Evolutionary conservation across 64 coral and sea anemone species (phyloP), one percentile per base, ranked within the genome.

Genomic region (Dendronephthya gigantea): DNA sequence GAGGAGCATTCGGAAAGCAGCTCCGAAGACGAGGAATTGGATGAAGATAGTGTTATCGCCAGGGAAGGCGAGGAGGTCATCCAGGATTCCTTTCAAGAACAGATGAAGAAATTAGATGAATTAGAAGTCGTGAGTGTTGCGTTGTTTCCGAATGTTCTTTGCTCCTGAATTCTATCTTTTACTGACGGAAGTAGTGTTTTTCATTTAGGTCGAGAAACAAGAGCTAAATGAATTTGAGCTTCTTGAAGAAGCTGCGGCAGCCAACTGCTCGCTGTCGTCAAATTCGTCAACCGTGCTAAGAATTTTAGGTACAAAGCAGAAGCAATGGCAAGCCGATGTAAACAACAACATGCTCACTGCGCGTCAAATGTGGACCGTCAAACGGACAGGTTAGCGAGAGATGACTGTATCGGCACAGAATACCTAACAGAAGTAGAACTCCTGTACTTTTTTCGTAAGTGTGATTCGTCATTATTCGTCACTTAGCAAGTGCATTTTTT

Each of bases 151-250:
- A n/a, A n/a, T n/a, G n/a, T n/a, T n/a, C n/a, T n/a, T n/a, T n/a
- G n/a, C n/a, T n/a, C n/a, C n/a, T n/a, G n/a, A n/a, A n/a, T n/a
- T n/a, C n/a, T n/a, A n/a, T n/a, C n/a, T n/a, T n/a, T n/a, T n/a
- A n/a, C n/a, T n/a, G n/a, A n/a, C n/a, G n/a, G n/a, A n/a, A 35
- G 19, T 79, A 62, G 25, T 79, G 30, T 79, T 79, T 79, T 79
- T 79, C 19, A 33, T 79, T 33, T 12, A 79, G 72, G 72, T 79
- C 36, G 72, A 79, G 22, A 79, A 79, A 35, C 31, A 79, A 34
- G 72, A 79, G 36, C 72, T 79, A 22, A 79, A 79, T 79, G 72
- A 79, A 35, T 79, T 79, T 33, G 72, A 79, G 22, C 37, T 79
- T 36, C 72, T 79, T 7, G 72, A 79, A 79, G 72, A 79, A 79